These are phyloP conservation scores for Mormyrus hasselquistii DNA, from an alignment of 2,797 vertebrate genomes.

Conservation along the genomic window DNA sequence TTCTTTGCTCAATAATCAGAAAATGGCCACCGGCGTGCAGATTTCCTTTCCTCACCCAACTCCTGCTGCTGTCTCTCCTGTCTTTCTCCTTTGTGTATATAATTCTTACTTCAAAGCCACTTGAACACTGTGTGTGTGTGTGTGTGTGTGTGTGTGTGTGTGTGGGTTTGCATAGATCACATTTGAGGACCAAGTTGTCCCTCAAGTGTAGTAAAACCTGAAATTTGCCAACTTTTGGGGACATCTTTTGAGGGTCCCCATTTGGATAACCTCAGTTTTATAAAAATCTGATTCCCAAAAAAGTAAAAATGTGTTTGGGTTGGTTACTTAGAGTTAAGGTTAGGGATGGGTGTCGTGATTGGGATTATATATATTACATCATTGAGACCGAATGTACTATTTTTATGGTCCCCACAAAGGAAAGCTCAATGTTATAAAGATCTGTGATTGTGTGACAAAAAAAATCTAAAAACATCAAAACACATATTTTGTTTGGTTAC, in stretches of 20 bases:
- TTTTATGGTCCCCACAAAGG: background rate
- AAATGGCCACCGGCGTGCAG: background rate
- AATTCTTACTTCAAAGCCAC: slow-evolving; percentile 6
- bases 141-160: slow-evolving; percentile 4
- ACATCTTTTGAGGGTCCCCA: too few relatives aligned
- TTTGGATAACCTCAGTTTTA: too few relatives aligned
- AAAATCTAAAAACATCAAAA: background rate
- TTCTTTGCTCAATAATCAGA: background rate
- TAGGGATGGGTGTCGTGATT: too few relatives aligned
- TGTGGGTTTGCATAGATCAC: background rate
- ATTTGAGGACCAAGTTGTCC: too few relatives aligned
- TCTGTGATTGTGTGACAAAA: background rate
- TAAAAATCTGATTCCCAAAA: too few relatives aligned
- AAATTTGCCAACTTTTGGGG: too few relatives aligned
- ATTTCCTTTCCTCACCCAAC: background rate
- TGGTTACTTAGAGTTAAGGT: too few relatives aligned
- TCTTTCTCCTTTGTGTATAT: background rate
- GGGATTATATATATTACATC: background rate
- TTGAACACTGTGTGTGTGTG: slow-evolving; percentile 11
- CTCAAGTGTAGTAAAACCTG: too few relatives aligned
- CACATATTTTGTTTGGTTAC: background rate
- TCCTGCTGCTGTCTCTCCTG: background rate
- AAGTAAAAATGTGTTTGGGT: too few relatives aligned
- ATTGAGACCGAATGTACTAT: background rate
- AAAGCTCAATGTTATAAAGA: background rate